Evolutionary conservation across 2,797 vertebrate species (phyloP).

Genomic region (Anniella stebbinsi): DNA sequence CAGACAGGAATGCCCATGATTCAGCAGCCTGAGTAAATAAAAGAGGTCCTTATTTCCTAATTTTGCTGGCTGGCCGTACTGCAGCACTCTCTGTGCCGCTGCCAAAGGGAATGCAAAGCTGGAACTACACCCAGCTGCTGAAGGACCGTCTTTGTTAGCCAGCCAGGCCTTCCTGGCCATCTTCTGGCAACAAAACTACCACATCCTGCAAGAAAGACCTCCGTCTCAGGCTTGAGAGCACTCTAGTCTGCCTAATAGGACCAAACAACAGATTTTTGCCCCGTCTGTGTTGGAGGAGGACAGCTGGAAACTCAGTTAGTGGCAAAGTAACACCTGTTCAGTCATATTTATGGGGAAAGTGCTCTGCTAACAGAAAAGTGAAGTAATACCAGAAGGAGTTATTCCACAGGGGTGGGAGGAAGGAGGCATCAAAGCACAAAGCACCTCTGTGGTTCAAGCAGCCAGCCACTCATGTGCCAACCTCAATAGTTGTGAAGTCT

Average conservation of each 20-base stretch:
- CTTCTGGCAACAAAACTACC: conserved; percentile 92
- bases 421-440: conserved; percentile 72
- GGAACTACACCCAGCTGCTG: conserved; percentile 99
- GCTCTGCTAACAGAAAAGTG: conserved; percentile 75
- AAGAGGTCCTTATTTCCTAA: conserved; percentile 97
- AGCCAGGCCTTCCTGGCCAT: conserved; percentile 98
- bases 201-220: conserved; percentile 95
- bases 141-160: conserved; percentile 99
- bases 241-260: conserved; percentile 86
- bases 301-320: conserved; percentile 88
- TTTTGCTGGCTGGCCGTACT: conserved; percentile 94
- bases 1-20: conserved; percentile 98
- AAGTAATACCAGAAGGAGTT: conserved; percentile 77
- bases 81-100: conserved; percentile 94
- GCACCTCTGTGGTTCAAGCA: conserved; percentile 71
- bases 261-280: conserved; percentile 87
- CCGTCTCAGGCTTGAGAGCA: conserved; percentile 90
- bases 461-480: conserved; percentile 58
- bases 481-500: conserved; percentile 58
- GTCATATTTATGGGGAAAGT: conserved; percentile 81
- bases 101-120: conserved; percentile 98
- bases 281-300: conserved; percentile 78
- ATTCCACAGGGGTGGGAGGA: conserved; percentile 51
- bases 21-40: conserved; percentile 99
- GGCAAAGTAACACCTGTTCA: conserved; percentile 85